These are phyloP conservation scores for Hydrozoanthus tunicans DNA, from an alignment of 64 coral and sea anemone species.

Conservation along the genomic window DNA sequence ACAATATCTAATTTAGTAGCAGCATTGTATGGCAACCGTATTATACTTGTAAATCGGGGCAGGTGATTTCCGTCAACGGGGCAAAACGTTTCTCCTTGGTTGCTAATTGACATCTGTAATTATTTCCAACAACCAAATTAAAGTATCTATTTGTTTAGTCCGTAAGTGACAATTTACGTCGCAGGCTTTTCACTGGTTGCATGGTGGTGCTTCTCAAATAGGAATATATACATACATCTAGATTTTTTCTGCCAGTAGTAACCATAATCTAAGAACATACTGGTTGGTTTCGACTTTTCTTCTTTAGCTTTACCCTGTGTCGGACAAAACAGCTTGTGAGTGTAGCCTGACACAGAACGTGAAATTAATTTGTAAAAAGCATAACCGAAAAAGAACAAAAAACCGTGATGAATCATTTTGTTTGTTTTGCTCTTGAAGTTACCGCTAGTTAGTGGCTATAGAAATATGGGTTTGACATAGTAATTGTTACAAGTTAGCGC, in stretches of 20 bases:
- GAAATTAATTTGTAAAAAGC: not conserved
- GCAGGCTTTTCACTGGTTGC: slow-evolving; percentile 39
- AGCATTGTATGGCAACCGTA: slow-evolving; percentile 67
- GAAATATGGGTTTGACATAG: slow-evolving; percentile 10
- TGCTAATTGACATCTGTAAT: slow-evolving; percentile 87
- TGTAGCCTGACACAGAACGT: not conserved
- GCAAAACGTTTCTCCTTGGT: slow-evolving; percentile 71
- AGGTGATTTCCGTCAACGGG: slow-evolving; percentile 67
- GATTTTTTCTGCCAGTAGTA: not conserved
- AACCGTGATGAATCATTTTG: slow-evolving; percentile 6
- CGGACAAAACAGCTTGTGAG: not conserved
- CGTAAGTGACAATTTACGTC: slow-evolving; percentile 61
- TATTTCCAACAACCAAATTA: slow-evolving; percentile 89
- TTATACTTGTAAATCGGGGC: slow-evolving; percentile 88
- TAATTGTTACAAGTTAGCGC: slow-evolving; percentile 13
- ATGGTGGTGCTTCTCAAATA: slow-evolving; percentile 20
- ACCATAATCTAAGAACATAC: not conserved
- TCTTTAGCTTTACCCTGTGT: no score
- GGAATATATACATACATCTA: slow-evolving; percentile 8
- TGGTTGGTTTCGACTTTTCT: no score
- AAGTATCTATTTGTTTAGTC: slow-evolving; percentile 87
- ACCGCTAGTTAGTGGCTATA: slow-evolving; percentile 30
- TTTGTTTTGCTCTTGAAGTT: slow-evolving; percentile 42
- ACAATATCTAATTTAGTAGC: slow-evolving; percentile 80
- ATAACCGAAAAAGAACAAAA: not conserved